Evolutionary conservation across 2,797 vertebrate genomes (phyloP).

Genomic region (Kryptolebias ocellatus): DNA sequence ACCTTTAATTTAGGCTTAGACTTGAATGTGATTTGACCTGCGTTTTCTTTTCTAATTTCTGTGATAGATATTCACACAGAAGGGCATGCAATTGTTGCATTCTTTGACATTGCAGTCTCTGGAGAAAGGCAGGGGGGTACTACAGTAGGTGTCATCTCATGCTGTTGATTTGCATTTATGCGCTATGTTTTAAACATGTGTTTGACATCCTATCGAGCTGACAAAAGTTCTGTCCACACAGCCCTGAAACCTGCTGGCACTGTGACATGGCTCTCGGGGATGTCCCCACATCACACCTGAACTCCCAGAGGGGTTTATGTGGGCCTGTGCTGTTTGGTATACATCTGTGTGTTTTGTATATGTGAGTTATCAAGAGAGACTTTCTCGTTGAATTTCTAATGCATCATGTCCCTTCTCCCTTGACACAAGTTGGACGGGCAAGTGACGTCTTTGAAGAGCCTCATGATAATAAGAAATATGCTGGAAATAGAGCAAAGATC

Average conservation of each 20-base stretch:
- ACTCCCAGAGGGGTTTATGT: conserved; percentile 47
- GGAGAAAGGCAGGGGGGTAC: conserved; percentile 48
- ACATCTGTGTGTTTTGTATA: conserved; percentile 31
- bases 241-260: conserved; percentile 58
- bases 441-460: conserved; percentile 57
- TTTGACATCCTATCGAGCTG: conserved; percentile 63
- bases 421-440: conserved; percentile 55
- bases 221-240: conserved; percentile 59
- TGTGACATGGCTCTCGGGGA: conserved; percentile 52
- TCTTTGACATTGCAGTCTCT: conserved; percentile 53
- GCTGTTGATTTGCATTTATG: conserved; percentile 60
- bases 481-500: conserved; percentile 67
- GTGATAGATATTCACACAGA: conserved; percentile 34
- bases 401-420: conserved; percentile 50
- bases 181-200: conserved; percentile 77
- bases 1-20: neutral
- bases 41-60: conserved; percentile 13
- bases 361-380: conserved; percentile 37
- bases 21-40: conserved; percentile 6
- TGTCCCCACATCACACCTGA: conserved; percentile 36
- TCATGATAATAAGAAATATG: conserved; percentile 63
- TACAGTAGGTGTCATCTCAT: conserved; percentile 52
- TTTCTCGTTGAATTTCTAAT: conserved; percentile 60
- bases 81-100: conserved; percentile 29
- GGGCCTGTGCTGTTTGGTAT: conserved; percentile 14